phyloP scores from a whole-genome alignment of 2,113 vertebrate genomes.

The Syngnathus floridae region DNA sequence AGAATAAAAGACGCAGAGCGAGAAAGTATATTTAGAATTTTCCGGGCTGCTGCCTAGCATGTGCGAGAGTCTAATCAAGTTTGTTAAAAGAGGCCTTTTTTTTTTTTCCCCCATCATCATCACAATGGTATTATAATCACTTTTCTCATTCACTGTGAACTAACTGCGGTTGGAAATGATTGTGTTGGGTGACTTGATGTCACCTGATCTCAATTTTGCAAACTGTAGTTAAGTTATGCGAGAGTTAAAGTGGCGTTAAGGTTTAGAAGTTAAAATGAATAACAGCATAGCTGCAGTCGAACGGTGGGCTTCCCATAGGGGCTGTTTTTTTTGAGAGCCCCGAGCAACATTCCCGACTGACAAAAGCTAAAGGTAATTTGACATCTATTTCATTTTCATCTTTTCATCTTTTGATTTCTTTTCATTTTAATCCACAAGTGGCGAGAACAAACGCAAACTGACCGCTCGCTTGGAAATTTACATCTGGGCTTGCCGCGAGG shows the following conservation, averaged over 20 bases:
- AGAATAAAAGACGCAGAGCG: conserved; percentile 16
- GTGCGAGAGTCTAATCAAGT: conserved; percentile 45
- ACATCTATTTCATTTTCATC: conserved; percentile 27
- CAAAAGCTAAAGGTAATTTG: neutral
- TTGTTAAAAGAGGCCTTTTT: conserved; percentile 54
- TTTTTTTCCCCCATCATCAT: conserved; percentile 4
- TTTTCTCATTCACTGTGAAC: neutral
- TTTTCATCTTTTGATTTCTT: conserved; percentile 39
- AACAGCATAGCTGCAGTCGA: no score
- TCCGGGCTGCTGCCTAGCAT: conserved; percentile 12
- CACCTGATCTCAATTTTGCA: neutral
- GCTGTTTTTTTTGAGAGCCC: neutral
- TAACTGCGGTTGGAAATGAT: neutral
- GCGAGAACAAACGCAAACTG: conserved; percentile 30
- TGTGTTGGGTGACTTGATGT: neutral
- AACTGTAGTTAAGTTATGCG: neutral
- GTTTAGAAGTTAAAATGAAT: no score
- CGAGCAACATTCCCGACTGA: neutral
- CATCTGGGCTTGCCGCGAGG: conserved; percentile 4
- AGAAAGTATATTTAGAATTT: conserved; percentile 28
- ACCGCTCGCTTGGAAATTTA: conserved; percentile 16
- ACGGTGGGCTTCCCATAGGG: neutral
- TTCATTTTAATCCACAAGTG: conserved; percentile 23
- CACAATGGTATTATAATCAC: neutral
- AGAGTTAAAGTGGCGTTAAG: neutral